These are phyloP conservation scores for Piliocolobus tephrosceles DNA, from an alignment of 2,113 vertebrate genomes.

Conservation along the genomic window DNA sequence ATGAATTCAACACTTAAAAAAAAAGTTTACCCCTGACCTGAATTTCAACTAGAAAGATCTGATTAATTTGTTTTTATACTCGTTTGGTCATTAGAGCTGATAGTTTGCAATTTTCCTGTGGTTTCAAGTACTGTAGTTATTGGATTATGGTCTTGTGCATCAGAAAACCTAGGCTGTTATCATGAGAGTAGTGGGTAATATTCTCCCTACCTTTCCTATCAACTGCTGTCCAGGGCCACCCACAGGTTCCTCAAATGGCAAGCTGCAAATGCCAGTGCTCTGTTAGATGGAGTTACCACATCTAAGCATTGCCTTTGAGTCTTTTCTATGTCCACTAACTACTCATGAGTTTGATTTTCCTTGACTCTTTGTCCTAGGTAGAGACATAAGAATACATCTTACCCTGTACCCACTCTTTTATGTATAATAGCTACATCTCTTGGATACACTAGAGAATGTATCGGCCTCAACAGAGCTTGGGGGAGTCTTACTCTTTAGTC, in stretches of 20 bases:
- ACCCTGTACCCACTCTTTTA: background rate
- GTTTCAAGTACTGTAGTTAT: background rate
- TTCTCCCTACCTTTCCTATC: too few species aligned
- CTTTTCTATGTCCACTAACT: background rate
- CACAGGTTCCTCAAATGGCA: too few species aligned
- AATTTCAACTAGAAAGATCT: slow-evolving; percentile 46
- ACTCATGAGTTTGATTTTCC: background rate
- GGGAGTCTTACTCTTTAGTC: background rate
- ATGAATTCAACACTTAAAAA: slow-evolving; percentile 11
- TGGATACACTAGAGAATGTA: too few species aligned
- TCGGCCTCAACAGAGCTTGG: background rate
- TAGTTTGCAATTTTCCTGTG: background rate
- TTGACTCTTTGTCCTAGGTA: background rate
- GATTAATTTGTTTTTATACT: background rate
- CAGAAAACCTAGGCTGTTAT: background rate
- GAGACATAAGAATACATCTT: background rate
- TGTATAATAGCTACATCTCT: background rate
- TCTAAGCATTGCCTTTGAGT: background rate
- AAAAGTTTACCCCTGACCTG: background rate
- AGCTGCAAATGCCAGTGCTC: background rate
- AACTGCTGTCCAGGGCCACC: fast-evolving
- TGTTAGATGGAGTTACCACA: background rate
- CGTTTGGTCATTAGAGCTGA: background rate
- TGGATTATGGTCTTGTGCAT: background rate
- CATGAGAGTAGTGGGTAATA: background rate